A percentile compares a stretch with the other conserved stretches of the same genome.
phyloP scores from a whole-genome alignment of 2,797 vertebrate genomes.

The Liasis olivaceus region DNA sequence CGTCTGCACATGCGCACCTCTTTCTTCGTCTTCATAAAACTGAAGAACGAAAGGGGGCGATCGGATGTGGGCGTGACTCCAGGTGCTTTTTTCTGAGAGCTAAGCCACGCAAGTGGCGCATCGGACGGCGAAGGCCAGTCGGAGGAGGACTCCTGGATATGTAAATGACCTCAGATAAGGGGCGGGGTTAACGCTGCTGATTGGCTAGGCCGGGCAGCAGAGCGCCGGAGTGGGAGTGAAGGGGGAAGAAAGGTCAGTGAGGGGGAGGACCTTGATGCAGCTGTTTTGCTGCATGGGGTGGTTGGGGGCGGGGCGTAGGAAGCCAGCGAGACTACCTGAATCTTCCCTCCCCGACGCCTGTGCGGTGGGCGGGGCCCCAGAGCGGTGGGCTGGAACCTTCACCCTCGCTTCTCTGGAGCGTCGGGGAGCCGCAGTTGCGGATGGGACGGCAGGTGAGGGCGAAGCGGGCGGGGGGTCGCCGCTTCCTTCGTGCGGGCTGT shows the following conservation, averaged over 20 bases:
- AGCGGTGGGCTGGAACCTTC: background rate
- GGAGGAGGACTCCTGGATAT: background rate
- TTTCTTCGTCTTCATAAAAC: background rate
- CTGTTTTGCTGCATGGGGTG: no score
- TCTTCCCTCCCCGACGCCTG: background rate
- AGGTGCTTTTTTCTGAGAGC: no score
- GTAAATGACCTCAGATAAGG: background rate
- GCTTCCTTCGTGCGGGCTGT: background rate
- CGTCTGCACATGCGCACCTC: background rate
- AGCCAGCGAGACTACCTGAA: no score
- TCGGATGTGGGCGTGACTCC: background rate
- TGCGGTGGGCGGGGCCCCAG: background rate
- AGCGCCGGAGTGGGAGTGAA: background rate
- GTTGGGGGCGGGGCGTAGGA: background rate
- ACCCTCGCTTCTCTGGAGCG: background rate
- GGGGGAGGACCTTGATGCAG: background rate
- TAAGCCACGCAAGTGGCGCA: background rate
- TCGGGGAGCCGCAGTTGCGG: background rate
- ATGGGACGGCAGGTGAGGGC: slow-evolving; percentile 23
- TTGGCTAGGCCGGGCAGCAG: background rate
- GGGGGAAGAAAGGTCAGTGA: background rate
- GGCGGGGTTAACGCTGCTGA: background rate
- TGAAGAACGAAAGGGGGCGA: background rate
- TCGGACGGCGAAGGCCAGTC: background rate
- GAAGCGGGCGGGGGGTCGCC: background rate